Percentiles rank a stretch among this genome's conserved stretches.
Conservation (phyloP, 2,888 invertebrate species). For the Morinoia aosen region DNA sequence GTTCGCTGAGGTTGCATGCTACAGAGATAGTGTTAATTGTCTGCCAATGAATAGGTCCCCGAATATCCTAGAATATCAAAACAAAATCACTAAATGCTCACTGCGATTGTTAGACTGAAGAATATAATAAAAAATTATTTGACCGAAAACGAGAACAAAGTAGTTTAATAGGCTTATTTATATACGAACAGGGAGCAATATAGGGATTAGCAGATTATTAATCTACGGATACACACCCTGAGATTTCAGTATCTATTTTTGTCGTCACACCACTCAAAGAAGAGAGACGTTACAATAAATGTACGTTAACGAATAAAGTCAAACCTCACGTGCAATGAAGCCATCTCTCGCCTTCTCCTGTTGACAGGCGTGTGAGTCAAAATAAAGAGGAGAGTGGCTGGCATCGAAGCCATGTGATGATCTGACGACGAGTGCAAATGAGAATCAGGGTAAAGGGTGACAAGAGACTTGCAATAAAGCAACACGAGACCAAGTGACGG, state of each 20-base stretch:
- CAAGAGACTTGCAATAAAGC: slow-evolving; percentile 20
- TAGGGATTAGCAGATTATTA: background rate
- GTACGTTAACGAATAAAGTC: background rate
- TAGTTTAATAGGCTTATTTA: no score
- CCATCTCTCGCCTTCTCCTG: background rate
- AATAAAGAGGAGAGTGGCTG: background rate
- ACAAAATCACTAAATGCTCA: no score
- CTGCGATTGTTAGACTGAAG: no score
- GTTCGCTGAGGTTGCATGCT: no score
- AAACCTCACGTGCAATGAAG: background rate
- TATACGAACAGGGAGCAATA: background rate
- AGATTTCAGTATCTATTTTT: slow-evolving; percentile 28
- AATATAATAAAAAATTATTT: no score
- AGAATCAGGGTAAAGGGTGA: slow-evolving; percentile 28
- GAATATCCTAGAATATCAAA: no score
- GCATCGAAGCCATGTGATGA: background rate
- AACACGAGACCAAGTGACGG: slow-evolving; percentile 30
- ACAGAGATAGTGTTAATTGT: no score
- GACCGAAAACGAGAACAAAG: no score
- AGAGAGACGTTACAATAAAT: background rate
- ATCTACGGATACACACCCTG: background rate
- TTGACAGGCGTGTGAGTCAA: background rate
- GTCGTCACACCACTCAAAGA: background rate
- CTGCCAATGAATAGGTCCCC: no score
- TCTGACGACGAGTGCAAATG: background rate